A percentile compares a stretch with the other conserved stretches of the same genome.
phyloP scores from a whole-genome alignment of 2,888 invertebrate genomes.

The Tiliacea citrago region DNA sequence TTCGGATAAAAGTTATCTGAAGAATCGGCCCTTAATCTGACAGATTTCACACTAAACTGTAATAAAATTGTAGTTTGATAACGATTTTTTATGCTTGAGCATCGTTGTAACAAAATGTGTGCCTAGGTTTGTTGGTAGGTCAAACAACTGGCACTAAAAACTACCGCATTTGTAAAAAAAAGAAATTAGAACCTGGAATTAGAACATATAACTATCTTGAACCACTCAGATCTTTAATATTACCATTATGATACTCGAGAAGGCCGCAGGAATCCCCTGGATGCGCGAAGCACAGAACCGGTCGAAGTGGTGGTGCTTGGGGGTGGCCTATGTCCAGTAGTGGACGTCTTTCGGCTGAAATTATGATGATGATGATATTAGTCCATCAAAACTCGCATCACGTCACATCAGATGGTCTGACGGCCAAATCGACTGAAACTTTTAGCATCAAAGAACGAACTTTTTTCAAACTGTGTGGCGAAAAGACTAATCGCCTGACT shows the following conservation, averaged over 20 bases:
- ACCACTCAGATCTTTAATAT: neutral
- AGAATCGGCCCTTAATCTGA: neutral
- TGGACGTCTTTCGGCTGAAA: no score
- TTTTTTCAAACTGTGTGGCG: slow-evolving; percentile 57
- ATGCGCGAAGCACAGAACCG: no score
- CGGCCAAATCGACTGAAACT: slow-evolving; percentile 16
- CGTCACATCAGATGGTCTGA: no score
- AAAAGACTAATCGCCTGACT: slow-evolving; percentile 72
- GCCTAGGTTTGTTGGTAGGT: neutral
- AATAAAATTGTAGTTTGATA: neutral
- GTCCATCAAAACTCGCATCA: neutral
- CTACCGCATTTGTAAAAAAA: neutral
- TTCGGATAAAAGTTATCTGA: neutral
- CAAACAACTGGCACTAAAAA: neutral
- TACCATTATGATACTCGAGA: no score
- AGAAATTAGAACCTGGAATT: neutral
- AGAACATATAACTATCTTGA: neutral
- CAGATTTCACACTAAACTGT: neutral
- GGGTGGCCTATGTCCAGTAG: no score
- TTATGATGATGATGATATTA: neutral
- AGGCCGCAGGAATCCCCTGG: no score
- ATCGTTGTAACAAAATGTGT: neutral
- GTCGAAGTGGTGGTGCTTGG: no score
- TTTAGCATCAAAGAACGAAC: neutral
- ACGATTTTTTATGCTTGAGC: no score